Evolutionary conservation across 2,797 vertebrate genomes (phyloP).

Genomic region (Lophius americanus): DNA sequence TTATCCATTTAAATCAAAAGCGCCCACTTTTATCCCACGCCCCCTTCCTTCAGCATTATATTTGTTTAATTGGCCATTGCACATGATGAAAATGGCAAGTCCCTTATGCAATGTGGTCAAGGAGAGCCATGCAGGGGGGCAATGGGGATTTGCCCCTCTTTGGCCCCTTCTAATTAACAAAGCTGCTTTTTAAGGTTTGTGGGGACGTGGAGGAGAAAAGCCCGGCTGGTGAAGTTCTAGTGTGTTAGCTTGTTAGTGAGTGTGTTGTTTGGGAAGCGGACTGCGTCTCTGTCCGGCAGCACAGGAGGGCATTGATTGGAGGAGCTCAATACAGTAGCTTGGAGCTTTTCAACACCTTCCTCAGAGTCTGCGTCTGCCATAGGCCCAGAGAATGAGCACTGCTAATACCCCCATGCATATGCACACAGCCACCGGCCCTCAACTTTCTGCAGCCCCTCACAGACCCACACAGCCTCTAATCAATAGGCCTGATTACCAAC

Average conservation of each 20-base stretch:
- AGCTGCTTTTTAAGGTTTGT: slow-evolving; percentile 49
- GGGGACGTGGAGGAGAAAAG: slow-evolving; percentile 4
- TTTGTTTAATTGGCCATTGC: slow-evolving; percentile 81
- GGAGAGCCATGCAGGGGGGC: slow-evolving; percentile 25
- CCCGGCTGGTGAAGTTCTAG: slow-evolving; percentile 41
- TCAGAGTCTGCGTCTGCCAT: slow-evolving; percentile 79
- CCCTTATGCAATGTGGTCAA: slow-evolving; percentile 54
- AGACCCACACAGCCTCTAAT: slow-evolving; percentile 71
- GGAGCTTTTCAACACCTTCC: slow-evolving; percentile 80
- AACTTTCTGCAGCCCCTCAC: slow-evolving; percentile 53
- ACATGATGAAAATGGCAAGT: slow-evolving; percentile 73
- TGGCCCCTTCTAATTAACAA: slow-evolving; percentile 51
- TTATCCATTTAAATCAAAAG: slow-evolving; percentile 86
- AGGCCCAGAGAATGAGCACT: slow-evolving; percentile 73
- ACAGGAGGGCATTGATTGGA: slow-evolving; percentile 78
- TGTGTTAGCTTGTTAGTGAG: slow-evolving; percentile 58
- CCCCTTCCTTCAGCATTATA: slow-evolving; percentile 59
- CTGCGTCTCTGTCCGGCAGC: slow-evolving; percentile 69
- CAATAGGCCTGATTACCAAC: slow-evolving; percentile 83
- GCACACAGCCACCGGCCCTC: slow-evolving; percentile 67
- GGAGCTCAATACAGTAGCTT: slow-evolving; percentile 82
- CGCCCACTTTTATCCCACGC: slow-evolving; percentile 59
- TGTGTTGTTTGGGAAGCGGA: slow-evolving; percentile 71
- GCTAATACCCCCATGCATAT: slow-evolving; percentile 79
- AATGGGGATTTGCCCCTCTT: slow-evolving; percentile 48